Evolutionary conservation across 2,113 vertebrate genomes (phyloP).

Genomic region (Cichladusa arquata): DNA sequence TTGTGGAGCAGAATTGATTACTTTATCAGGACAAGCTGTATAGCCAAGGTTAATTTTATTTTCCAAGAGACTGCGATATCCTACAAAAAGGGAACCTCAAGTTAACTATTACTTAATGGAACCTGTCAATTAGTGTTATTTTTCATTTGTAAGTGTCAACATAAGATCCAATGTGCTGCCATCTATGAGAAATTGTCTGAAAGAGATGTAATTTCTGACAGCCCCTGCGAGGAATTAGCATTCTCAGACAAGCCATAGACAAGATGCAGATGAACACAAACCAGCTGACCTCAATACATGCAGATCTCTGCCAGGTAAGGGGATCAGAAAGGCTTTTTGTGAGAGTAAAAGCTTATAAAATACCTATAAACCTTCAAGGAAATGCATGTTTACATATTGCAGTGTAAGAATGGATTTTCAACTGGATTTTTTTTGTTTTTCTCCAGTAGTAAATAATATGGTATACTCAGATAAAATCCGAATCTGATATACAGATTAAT

Average conservation of each 20-base stretch:
- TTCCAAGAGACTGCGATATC: slow-evolving; percentile 22
- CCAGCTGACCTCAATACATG: slow-evolving; percentile 99
- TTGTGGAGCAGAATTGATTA: background rate
- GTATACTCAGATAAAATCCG: background rate
- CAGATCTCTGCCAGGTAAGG: slow-evolving; percentile 97
- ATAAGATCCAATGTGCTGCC: slow-evolving; percentile 78
- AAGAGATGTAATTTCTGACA: slow-evolving; percentile 80
- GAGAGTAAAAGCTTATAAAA: background rate
- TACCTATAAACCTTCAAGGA: background rate
- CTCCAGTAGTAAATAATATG: background rate
- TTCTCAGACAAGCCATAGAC: slow-evolving; percentile 99
- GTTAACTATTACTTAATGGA: slow-evolving; percentile 60
- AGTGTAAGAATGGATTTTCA: background rate
- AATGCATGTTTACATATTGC: background rate
- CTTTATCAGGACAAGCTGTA: background rate
- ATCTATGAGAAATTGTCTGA: slow-evolving; percentile 77
- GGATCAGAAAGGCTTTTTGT: background rate
- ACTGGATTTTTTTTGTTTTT: background rate
- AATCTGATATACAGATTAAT: background rate
- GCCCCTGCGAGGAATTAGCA: slow-evolving; percentile 93
- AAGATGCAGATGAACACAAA: slow-evolving; percentile 99
- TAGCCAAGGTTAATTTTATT: background rate
- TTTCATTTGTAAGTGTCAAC: slow-evolving; percentile 78
- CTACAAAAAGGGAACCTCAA: slow-evolving; percentile 65
- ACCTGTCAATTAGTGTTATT: slow-evolving; percentile 77